Base-by-base conservation (phyloP, 2,888 invertebrate species). In the Ganaspis brasiliensis region DNA sequence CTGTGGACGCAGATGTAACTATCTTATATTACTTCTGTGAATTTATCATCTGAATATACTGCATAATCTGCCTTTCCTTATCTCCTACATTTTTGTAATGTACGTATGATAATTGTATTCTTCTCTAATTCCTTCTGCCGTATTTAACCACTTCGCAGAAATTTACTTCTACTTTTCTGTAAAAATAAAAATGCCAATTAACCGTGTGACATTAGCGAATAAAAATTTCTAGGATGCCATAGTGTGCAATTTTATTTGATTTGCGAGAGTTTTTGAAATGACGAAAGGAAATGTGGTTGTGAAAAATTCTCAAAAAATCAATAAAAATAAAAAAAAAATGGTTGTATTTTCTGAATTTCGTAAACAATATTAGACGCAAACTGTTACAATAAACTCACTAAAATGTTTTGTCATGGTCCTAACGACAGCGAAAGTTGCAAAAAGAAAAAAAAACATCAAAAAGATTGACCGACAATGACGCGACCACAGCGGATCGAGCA, bases 371-470 rank as follows among this genome's bases (percentile, higher is more conserved):
- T n/a, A 31, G 31, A 6, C 31, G 31, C 31, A 2, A 31, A 31
- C 31, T 31, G 3, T 2, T 31, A 31, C 6, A 31, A 31, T 31
- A 31, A 31, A 31, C 31, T 31, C 31, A 31, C n/a, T n/a, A n/a
- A n/a, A n/a, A n/a, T 31, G 31, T 31, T 31, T 31, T 31, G 31
- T 31, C 2, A 31, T 31, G 6, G 31, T 4, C 3, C 2, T 6
- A 31, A 6, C 31, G 21, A 63, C 67, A 73, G 56, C 56, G 73
- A 77, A 37, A 63, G 63, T 19, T 61, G 26, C 45, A 16, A 70
- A 52, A 55, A 40, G 56, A n/a, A 55, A 14, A 52, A 70, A 24
- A 57, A 81, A 76, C 74, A 82, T 75, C 75, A 83, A 83, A 82
- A 82, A 81, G 72, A 61, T 61, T 72, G 52, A 10, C 70, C 74